Percentiles rank a stretch among this genome's conserved stretches.
Evolutionary conservation across 2,797 vertebrate species (phyloP).

Genomic region (Antrozous pallidus): DNA sequence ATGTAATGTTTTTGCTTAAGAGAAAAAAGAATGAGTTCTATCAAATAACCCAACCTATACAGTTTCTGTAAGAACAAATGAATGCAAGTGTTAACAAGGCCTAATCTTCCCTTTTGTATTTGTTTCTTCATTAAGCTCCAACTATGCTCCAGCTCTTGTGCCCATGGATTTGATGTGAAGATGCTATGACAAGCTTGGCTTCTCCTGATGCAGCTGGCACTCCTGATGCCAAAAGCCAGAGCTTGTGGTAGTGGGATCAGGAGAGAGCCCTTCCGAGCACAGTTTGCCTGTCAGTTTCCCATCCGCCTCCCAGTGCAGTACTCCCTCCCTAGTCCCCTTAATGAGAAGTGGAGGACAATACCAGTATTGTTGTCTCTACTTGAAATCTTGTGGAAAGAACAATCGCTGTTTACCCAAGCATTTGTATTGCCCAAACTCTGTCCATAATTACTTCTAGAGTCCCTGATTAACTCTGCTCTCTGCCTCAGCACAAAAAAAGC

Average conservation of each 20-base stretch:
- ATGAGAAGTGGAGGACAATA: slow-evolving; percentile 91
- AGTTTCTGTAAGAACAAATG: slow-evolving; percentile 68
- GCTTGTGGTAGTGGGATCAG: slow-evolving; percentile 84
- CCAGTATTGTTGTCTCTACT: slow-evolving; percentile 89
- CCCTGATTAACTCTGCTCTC: slow-evolving; percentile 88
- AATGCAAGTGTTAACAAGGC: slow-evolving; percentile 86
- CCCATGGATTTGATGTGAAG: slow-evolving; percentile 90
- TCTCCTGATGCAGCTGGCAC: slow-evolving; percentile 86
- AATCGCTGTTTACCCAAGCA: slow-evolving; percentile 92
- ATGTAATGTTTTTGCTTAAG: slow-evolving; percentile 68
- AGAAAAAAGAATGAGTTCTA: slow-evolving; percentile 65
- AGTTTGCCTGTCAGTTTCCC: slow-evolving; percentile 86
- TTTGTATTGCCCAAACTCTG: slow-evolving; percentile 83
- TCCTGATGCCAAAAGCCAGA: slow-evolving; percentile 83
- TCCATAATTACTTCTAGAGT: slow-evolving; percentile 85
- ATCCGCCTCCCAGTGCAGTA: slow-evolving; percentile 80
- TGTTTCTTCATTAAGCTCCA: slow-evolving; percentile 89
- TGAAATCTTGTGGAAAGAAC: slow-evolving; percentile 86
- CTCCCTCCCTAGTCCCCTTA: slow-evolving; percentile 84
- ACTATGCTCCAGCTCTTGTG: slow-evolving; percentile 72
- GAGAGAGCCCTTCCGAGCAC: slow-evolving; percentile 81
- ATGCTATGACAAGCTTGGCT: slow-evolving; percentile 91
- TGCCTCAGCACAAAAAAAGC: slow-evolving; percentile 82
- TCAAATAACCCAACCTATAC: slow-evolving; percentile 38
- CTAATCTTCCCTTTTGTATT: slow-evolving; percentile 90